Base-by-base conservation (phyloP, 2,797 vertebrate species). In the Geotrypetes seraphini region DNA sequence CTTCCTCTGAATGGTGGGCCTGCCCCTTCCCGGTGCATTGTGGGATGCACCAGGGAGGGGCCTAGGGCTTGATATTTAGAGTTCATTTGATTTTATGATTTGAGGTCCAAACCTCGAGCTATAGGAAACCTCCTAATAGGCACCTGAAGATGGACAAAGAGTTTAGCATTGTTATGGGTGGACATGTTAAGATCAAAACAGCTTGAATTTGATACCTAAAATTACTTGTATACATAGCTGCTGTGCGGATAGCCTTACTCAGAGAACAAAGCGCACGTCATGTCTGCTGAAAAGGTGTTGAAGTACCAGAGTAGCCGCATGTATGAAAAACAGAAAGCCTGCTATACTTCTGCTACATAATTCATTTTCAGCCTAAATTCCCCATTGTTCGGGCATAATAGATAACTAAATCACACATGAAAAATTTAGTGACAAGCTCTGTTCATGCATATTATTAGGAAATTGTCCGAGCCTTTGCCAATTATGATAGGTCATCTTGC, bases 401-500 rank as follows among this genome's bases (percentile, higher is more conserved):
- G 26, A 36, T 49, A 52, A 59, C 37, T 56, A 36, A 52, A 41
- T 43, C 30, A 22, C 33, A 44, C 37, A 36, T 50, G 39, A 41
- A 48, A 52, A 54, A 45, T 16, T 22, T 25, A 50, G 28, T 34
- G 34, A 12, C 10, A 33, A 25, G 1, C 0, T 54, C 39, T 32
- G 23, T 41, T 58, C 31, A 38, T 51, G 32, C 31, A 35, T 25
- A 15, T 58, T 63, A 39, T 25, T 28, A 32, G 31, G 7, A 40
- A 53, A 27, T 50, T 48, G 25, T 36, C 66, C 40, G 27, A 49
- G 32, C 43, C 32, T 28, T 44, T 19, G n/a, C 36, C 3, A 2
- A 28, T 71, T 57, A 41, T 22, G 39, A 30, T 33, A 43, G 51
- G 48, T 55, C 66, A 60, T 33, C 28, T 61, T 58, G 44, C 33